These are phyloP conservation scores for Campoletis sonorensis DNA, from an alignment of 1,140 invertebrate genomes.

Conservation along the genomic window DNA sequence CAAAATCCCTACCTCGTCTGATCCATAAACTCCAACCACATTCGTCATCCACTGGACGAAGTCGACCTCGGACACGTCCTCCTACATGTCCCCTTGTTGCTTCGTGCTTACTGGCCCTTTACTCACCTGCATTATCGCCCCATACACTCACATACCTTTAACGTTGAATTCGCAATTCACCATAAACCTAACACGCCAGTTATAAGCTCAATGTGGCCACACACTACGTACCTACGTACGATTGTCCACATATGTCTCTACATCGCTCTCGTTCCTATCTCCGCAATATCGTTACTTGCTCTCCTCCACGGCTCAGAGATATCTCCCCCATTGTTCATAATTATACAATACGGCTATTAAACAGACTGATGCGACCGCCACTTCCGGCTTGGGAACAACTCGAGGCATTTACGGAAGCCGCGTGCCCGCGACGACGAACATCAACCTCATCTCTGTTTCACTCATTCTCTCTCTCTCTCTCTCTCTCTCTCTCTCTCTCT, in stretches of 20 bases:
- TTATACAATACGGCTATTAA: constrained; percentile 78
- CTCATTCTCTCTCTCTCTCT: neutral
- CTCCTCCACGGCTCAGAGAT: constrained; percentile 50
- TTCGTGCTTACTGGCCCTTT: constrained; percentile 39
- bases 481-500: too few relatives aligned
- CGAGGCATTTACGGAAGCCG: constrained; percentile 70
- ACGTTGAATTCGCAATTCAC: constrained; percentile 56
- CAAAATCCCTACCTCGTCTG: constrained; percentile 63
- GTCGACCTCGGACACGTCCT: constrained; percentile 64
- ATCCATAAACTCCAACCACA: constrained; percentile 39
- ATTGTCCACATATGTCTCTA: constrained; percentile 30
- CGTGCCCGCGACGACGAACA: constrained; percentile 43
- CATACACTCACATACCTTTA: constrained; percentile 57
- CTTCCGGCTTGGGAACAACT: constrained; percentile 68
- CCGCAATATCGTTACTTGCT: constrained; percentile 43
- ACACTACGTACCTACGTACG: too few relatives aligned
- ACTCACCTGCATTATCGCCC: constrained; percentile 47
- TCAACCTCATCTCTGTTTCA: constrained; percentile 4
- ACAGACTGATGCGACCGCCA: constrained; percentile 75
- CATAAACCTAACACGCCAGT: constrained; percentile 23
- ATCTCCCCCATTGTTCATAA: constrained; percentile 75
- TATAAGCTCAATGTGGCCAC: constrained; percentile 8
- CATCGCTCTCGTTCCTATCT: constrained; percentile 47
- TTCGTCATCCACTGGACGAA: constrained; percentile 71
- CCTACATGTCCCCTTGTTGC: constrained; percentile 58